Base-by-base conservation (phyloP, 2,888 invertebrate genomes). In the Hirtodrosophila alboralis region DNA sequence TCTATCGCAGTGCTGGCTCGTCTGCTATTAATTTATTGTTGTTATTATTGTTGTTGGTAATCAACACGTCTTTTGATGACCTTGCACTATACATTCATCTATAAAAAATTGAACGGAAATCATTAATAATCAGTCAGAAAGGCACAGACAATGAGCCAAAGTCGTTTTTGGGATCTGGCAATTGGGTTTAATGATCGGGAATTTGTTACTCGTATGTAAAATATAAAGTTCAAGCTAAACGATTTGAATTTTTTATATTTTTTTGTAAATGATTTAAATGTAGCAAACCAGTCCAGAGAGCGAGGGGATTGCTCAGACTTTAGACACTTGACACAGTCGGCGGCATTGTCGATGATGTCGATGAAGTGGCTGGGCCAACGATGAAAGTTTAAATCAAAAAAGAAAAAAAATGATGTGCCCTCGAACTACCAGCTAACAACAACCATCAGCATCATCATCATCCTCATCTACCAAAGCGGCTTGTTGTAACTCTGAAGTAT, bases 11-110 rank as follows among this genome's bases (percentile, higher is more conserved):
- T 62, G 51, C 49, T 70, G 64, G 47, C 52, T 62, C 59, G 63
- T 68, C 68, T 67, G 58, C 78, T 75, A 84, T 79, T 80, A 80
- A 85, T 80, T 80, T 80, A 85, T 85, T 72, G 85, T 83, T 83
- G 78, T 77, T 84, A 78, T 79, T 79, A 75, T 75, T 74, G 73
- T 75, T 78, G 79, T 59, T 84, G 87, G 80, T 74, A 81, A 81
- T 81, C 80, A 81, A 86, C 80, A 86, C 80, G 87, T 81, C 71
- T 83, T 81, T 81, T 77, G 87, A 86, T 81, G 80, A 81, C 80
- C 80, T 81, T 81, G 80, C 80, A 81, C 83, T 86, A 58, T 58
- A 65, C 79, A 74, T 69, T 83, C 61, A 74, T 78, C 83, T 83
- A 78, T 78, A 75, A 75, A 83, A 85, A 71, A 85, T 85, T 83